Evolutionary conservation across 2,113 vertebrate species (phyloP).

Genomic region (Petroica traversi): DNA sequence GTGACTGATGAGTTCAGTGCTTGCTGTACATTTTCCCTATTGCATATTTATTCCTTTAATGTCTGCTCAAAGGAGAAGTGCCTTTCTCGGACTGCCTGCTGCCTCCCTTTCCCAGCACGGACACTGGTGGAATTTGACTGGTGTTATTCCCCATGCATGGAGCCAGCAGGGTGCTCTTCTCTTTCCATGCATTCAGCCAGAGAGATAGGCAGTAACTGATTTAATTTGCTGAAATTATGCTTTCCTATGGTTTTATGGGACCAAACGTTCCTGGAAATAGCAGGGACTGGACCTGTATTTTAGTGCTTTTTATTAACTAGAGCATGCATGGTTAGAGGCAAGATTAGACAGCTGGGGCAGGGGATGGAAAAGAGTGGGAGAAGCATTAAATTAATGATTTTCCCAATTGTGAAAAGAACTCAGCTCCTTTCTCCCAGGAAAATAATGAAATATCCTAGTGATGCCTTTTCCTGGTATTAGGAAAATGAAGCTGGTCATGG

Average conservation of each 20-base stretch:
- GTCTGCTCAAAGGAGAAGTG: neutral
- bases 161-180: neutral
- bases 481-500: no score
- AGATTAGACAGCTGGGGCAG: neutral
- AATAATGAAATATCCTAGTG: neutral
- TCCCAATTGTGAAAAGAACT: neutral
- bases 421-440: neutral
- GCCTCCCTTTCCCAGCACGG: neutral
- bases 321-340: neutral
- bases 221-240: constrained; percentile 28
- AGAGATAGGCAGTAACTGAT: constrained; percentile 8
- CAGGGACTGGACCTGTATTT: neutral
- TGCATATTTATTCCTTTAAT: neutral
- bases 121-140: neutral
- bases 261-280: neutral
- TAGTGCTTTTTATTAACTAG: neutral
- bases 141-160: neutral
- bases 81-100: neutral
- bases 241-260: constrained; percentile 30
- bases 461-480: no score
- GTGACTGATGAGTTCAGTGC: neutral
- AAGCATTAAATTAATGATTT: neutral
- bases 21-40: neutral
- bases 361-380: neutral
- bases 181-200: neutral